phyloP scores from a whole-genome alignment of 2,797 vertebrate genomes.

The Danio tinwini region DNA sequence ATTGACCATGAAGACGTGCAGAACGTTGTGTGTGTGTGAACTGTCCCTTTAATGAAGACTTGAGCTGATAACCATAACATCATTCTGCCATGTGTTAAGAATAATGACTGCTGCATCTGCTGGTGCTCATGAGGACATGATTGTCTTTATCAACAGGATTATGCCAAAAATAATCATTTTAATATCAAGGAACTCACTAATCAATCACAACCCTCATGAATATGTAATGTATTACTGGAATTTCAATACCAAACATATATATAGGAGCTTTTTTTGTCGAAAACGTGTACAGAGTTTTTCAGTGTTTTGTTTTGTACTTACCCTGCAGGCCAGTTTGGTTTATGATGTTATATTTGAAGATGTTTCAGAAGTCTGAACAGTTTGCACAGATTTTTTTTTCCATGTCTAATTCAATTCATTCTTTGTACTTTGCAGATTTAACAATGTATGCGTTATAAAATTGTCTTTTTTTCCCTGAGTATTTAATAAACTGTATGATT shows the following conservation, averaged over 20 bases:
- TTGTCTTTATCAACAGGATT: slow-evolving; percentile 16
- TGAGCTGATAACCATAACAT: slow-evolving; percentile 13
- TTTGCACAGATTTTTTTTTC: slow-evolving; percentile 59
- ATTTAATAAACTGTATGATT: no score
- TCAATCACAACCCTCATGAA: slow-evolving; percentile 1
- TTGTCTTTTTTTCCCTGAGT: neutral
- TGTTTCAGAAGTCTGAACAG: slow-evolving; percentile 47
- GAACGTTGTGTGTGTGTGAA: no score
- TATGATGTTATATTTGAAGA: slow-evolving; percentile 51
- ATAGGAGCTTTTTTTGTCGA: slow-evolving; percentile 33
- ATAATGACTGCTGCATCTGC: neutral
- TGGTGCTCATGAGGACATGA: slow-evolving; percentile 11
- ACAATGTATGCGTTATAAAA: slow-evolving; percentile 29
- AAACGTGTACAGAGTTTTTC: slow-evolving; percentile 31
- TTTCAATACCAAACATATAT: slow-evolving; percentile 40
- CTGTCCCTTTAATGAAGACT: neutral
- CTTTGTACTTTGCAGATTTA: slow-evolving; percentile 55
- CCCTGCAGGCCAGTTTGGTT: slow-evolving; percentile 53
- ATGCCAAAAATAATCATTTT: slow-evolving; percentile 37
- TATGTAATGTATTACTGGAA: slow-evolving; percentile 28
- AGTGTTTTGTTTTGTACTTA: slow-evolving; percentile 41
- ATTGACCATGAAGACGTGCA: no score
- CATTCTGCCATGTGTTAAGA: neutral
- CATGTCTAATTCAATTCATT: slow-evolving; percentile 50
- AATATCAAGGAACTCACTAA: slow-evolving; percentile 29